A percentile compares a stretch with the other conserved stretches of the same genome.
Conservation (phyloP, 64 coral and sea anemone genomes). For the Pocillopora damicornis region DNA sequence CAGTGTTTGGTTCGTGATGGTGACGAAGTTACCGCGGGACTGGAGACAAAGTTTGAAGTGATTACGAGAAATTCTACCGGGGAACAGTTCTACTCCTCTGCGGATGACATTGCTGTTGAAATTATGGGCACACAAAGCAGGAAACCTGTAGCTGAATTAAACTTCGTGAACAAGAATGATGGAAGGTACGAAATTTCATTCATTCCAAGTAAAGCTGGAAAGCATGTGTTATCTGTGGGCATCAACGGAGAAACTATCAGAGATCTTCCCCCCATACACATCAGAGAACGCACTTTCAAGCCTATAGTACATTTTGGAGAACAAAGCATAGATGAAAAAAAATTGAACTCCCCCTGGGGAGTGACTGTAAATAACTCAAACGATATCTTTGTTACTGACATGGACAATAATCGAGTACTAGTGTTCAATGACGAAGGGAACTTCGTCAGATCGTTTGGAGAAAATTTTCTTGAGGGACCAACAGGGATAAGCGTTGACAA, state of each 20-base stretch:
- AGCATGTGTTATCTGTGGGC: not conserved
- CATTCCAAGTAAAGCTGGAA: not conserved
- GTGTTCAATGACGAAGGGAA: conserved; percentile 12
- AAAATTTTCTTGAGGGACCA: not conserved
- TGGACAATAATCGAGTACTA: not conserved
- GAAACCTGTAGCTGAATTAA: not conserved
- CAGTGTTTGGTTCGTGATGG: not conserved
- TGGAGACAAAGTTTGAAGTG: not conserved
- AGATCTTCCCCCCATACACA: not conserved
- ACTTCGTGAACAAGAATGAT: not conserved
- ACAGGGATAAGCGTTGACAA: not conserved
- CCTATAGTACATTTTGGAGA: not conserved
- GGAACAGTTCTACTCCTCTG: not conserved
- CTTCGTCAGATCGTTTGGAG: not conserved
- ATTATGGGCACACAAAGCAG: not conserved
- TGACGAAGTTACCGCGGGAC: not conserved
- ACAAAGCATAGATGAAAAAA: not conserved
- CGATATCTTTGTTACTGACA: not conserved
- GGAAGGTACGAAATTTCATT: not conserved
- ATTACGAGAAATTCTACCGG: not conserved
- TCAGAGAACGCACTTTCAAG: not conserved
- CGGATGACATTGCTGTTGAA: not conserved
- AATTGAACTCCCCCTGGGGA: not conserved
- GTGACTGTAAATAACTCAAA: not conserved
- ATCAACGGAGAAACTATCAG: not conserved